A percentile compares a stretch with the other conserved stretches of the same genome.
Conservation (phyloP, 2,888 invertebrate species). For the Colostygia pectinataria region DNA sequence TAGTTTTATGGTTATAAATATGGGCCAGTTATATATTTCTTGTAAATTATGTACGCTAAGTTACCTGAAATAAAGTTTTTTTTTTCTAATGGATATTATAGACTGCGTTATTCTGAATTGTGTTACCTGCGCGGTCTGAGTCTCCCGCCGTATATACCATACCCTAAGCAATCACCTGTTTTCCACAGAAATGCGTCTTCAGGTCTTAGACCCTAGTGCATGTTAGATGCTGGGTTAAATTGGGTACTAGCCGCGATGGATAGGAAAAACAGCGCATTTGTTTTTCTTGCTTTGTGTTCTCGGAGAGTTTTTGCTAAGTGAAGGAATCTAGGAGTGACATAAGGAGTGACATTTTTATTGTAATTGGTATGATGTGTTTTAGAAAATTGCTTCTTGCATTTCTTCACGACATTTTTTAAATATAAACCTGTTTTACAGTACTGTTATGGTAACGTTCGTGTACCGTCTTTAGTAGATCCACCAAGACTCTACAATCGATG, state of each 20-base stretch:
- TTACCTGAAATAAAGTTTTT: no score
- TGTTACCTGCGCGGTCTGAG: no score
- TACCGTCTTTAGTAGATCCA: no score
- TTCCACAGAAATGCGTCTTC: slow-evolving; percentile 10
- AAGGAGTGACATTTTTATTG: slow-evolving; percentile 12
- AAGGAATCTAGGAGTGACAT: slow-evolving; percentile 14
- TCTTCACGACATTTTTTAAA: background rate
- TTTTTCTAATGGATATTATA: no score
- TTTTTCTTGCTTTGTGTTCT: slow-evolving; percentile 16
- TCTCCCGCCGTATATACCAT: no score
- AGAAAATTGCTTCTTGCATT: background rate
- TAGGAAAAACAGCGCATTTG: slow-evolving; percentile 42
- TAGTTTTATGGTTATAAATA: no score
- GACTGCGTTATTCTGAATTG: no score
- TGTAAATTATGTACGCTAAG: no score
- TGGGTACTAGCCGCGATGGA: slow-evolving; percentile 46
- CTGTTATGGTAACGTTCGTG: no score
- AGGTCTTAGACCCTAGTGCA: slow-evolving; percentile 56
- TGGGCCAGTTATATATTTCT: no score
- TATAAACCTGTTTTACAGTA: no score
- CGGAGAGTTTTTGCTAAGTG: slow-evolving; percentile 8
- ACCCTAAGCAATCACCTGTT: background rate
- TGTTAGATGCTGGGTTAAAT: slow-evolving; percentile 63
- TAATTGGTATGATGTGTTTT: slow-evolving; percentile 7
- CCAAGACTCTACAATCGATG: no score